These are phyloP conservation scores for Rotaria macrura DNA, from an alignment of 2,888 invertebrate species.

Conservation along the genomic window DNA sequence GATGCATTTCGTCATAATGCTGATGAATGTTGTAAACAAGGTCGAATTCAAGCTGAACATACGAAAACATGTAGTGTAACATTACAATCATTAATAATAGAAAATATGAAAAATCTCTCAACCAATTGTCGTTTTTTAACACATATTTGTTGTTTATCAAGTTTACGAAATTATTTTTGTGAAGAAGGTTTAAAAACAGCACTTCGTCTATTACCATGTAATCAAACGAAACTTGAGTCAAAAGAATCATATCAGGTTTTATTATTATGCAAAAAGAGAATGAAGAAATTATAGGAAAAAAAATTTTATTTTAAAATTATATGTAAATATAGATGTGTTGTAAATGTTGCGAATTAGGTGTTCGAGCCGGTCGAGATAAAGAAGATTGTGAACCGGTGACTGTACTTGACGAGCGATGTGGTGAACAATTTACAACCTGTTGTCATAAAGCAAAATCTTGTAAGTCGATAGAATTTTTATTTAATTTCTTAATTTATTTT, in stretches of 20 bases:
- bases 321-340: conserved; percentile 23
- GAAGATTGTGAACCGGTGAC: conserved; percentile 26
- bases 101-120: background rate
- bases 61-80: background rate
- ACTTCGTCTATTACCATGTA: conserved; percentile 26
- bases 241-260: background rate
- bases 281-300: background rate
- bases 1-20: background rate
- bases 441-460: conserved; percentile 2
- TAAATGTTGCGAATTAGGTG: conserved; percentile 32
- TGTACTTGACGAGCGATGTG: conserved; percentile 25
- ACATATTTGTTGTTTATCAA: conserved; percentile 29
- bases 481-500: background rate
- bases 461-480: background rate
- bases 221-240: conserved; percentile 24
- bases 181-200: conserved; percentile 30
- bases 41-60: background rate
- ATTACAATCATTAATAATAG: background rate
- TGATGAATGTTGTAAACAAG: background rate
- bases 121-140: conserved; percentile 22
- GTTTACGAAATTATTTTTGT: conserved; percentile 22
- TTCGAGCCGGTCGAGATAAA: conserved; percentile 22
- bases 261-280: background rate
- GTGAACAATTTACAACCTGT: conserved; percentile 24
- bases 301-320: background rate